Evolutionary conservation across 2,797 vertebrate species (phyloP).

Genomic region (Decapterus maruadsi): DNA sequence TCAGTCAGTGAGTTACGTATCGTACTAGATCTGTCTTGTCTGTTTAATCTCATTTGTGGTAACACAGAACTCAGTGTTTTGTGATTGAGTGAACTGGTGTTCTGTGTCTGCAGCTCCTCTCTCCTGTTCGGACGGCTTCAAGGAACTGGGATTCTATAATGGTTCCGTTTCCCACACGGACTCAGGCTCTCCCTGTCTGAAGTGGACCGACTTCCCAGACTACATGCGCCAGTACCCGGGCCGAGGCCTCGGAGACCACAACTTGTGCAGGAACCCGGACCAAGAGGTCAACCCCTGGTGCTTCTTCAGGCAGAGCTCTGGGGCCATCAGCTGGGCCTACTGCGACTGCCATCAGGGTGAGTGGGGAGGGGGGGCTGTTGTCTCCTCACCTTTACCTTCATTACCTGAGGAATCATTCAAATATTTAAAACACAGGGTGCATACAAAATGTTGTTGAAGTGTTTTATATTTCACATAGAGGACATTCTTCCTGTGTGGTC

Average conservation of each 20-base stretch:
- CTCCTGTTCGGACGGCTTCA: slow-evolving; percentile 77
- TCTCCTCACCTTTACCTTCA: too few relatives aligned
- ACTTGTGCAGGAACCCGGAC: slow-evolving; percentile 89
- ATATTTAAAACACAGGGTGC: too few relatives aligned
- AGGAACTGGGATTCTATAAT: slow-evolving; percentile 87
- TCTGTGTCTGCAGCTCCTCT: slow-evolving; percentile 56
- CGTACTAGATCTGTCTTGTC: neutral
- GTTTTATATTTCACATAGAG: neutral
- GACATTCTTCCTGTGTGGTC: slow-evolving; percentile 3
- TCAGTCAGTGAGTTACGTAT: neutral
- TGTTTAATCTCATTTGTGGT: neutral
- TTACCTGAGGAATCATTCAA: too few relatives aligned
- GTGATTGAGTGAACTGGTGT: neutral
- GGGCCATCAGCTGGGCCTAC: slow-evolving; percentile 89
- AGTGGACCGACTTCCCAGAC: slow-evolving; percentile 90
- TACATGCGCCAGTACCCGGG: slow-evolving; percentile 89
- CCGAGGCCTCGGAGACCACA: slow-evolving; percentile 89
- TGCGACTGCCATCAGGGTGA: slow-evolving; percentile 91
- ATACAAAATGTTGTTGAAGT: too few relatives aligned
- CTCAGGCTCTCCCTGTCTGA: slow-evolving; percentile 82
- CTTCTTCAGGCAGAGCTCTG: slow-evolving; percentile 88
- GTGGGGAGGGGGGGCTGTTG: too few relatives aligned
- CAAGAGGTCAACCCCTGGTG: slow-evolving; percentile 88
- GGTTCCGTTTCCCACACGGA: slow-evolving; percentile 87
- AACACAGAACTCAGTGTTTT: neutral